Evolutionary conservation across 2,113 vertebrate genomes (phyloP).

Genomic region (Callipepla squamata): DNA sequence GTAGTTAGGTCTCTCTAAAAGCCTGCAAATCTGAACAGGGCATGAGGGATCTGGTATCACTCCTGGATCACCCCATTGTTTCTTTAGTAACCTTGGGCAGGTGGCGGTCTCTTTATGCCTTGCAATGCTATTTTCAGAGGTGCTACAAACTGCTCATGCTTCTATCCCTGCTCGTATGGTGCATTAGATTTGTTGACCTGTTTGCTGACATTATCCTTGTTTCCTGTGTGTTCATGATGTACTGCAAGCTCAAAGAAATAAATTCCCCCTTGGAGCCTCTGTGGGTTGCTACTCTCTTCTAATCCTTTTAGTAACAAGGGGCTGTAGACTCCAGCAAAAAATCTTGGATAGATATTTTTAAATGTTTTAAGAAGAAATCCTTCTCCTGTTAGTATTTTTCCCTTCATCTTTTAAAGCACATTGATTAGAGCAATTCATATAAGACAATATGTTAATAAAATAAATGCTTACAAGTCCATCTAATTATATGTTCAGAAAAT

Average conservation of each 20-base stretch:
- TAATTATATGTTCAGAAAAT: not conserved
- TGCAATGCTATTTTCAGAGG: not conserved
- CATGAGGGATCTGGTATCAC: not conserved
- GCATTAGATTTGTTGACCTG: not conserved
- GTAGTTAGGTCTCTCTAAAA: not conserved
- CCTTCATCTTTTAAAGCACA: not conserved
- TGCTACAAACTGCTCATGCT: not conserved
- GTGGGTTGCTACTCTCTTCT: not conserved
- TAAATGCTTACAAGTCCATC: not conserved
- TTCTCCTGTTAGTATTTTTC: not conserved
- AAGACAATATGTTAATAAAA: not conserved
- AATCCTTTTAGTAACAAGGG: not conserved
- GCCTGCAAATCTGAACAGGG: not conserved
- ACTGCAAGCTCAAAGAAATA: not conserved
- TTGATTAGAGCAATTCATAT: not conserved
- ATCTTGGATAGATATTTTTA: not conserved
- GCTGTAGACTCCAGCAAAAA: not conserved
- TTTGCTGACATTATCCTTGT: accelerated
- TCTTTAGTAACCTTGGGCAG: not conserved
- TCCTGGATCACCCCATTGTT: not conserved
- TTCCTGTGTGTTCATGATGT: accelerated
- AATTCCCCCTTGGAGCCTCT: accelerated
- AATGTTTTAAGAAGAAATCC: not conserved
- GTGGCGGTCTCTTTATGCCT: not conserved
- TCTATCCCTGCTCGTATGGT: too few relatives aligned